These are phyloP conservation scores for Ctenoplectra terminalis DNA, from an alignment of 1,140 invertebrate genomes.

Conservation along the genomic window DNA sequence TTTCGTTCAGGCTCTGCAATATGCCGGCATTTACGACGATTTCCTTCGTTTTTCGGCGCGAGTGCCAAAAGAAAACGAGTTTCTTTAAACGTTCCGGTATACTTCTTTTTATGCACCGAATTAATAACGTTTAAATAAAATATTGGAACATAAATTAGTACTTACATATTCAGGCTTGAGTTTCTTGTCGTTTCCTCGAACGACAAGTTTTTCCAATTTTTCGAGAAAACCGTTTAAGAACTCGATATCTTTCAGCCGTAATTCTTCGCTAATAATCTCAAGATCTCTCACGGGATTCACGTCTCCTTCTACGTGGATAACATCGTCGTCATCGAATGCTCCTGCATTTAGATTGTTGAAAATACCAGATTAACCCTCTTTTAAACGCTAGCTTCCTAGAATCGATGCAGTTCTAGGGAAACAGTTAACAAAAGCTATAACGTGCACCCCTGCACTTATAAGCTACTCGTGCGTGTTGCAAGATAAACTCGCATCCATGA, in stretches of 20 bases:
- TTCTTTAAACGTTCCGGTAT: background rate
- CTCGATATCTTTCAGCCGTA: conserved; percentile 97
- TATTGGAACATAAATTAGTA: conserved; percentile 52
- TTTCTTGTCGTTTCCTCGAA: conserved; percentile 97
- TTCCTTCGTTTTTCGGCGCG: background rate
- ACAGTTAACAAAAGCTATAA: conserved; percentile 28
- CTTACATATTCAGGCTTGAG: conserved; percentile 97
- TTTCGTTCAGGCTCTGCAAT: conserved; percentile 55
- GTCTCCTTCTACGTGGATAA: conserved; percentile 99
- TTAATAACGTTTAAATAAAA: background rate
- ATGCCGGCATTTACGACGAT: conserved; percentile 7
- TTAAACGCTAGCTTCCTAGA: background rate
- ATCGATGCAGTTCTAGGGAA: conserved; percentile 36
- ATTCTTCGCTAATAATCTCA: conserved; percentile 97
- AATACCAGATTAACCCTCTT: background rate
- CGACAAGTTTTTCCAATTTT: conserved; percentile 93
- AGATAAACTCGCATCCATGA: conserved; percentile 18
- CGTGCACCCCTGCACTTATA: background rate
- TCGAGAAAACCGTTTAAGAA: conserved; percentile 91
- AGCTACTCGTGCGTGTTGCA: background rate
- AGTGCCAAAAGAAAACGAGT: too few species aligned
- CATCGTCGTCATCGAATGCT: conserved; percentile 98
- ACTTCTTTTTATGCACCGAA: background rate
- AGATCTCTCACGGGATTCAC: conserved; percentile 98
- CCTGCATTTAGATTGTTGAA: conserved; percentile 84